Evolutionary conservation across 2,113 vertebrate species (phyloP).

Genomic region (Anguilla rostrata): DNA sequence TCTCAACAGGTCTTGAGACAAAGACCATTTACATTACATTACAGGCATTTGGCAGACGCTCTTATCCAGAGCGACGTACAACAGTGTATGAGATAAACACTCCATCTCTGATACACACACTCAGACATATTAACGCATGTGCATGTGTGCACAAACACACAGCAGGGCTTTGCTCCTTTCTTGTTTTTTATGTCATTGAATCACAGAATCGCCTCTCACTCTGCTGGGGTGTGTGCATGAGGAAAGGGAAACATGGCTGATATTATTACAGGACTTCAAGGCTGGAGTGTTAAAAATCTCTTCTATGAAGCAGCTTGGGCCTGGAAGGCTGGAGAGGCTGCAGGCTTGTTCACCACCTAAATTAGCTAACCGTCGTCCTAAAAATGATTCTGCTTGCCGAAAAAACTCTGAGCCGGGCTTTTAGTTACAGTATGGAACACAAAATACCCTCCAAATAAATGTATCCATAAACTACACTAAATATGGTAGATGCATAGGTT

Average conservation of each 20-base stretch:
- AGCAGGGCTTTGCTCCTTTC: slow-evolving; percentile 16
- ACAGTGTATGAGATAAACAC: no score
- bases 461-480: no score
- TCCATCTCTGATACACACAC: no score
- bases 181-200: slow-evolving; percentile 11
- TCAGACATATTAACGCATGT: background rate
- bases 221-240: background rate
- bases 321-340: background rate
- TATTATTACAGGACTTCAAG: background rate
- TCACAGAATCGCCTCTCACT: background rate
- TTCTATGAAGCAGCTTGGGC: background rate
- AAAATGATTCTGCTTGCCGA: background rate
- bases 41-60: no score
- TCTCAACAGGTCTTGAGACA: no score
- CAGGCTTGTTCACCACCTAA: background rate
- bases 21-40: no score
- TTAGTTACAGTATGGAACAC: no score
- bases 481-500: no score
- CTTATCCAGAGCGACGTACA: no score
- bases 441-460: no score
- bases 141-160: background rate
- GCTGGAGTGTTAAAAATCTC: background rate
- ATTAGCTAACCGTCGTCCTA: background rate
- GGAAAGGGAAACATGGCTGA: background rate
- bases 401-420: background rate